Base-by-base conservation (phyloP, 1,140 invertebrate species). In the Onthophagus taurus region DNA sequence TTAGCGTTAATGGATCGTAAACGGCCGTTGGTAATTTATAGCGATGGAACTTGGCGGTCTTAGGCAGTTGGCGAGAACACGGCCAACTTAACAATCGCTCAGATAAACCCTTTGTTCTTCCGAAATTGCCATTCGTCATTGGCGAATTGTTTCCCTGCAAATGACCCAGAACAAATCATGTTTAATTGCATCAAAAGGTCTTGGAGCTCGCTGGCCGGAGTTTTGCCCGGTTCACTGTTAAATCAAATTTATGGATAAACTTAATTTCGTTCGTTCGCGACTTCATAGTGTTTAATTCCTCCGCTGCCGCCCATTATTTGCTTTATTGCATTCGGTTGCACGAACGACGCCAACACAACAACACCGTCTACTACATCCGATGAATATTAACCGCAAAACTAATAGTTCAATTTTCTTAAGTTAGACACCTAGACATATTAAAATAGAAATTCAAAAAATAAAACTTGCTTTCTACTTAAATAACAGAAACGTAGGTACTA, bases 171-270 rank as follows among this genome's bases (percentile, higher is more conserved):
- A 63, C 60, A 64, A 64, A 64, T 64, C 59, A 64, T 59, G 54
- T 60, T 64, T 64, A 64, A 64, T 64, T 64, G 60, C 59, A 63
- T 64, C 60, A 63, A 61, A 60, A 51, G 55, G 53, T 51, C 52
- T 54, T 42, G 37, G 43, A 42, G 21, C 33, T 42, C 48, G 20
- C 26, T 34, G 30, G 42, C 35, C 23, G 42, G 42, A 51, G 59
- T 57, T 54, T 58, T 56, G 55, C 56, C 55, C 57, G 54, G 51
- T 58, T 62, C 57, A 54, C 55, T 57, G 59, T 59, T 61, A 64
- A 64, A 62, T 62, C 61, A 63, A 63, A 62, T 64, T 64, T 64
- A 64, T 64, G 60, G 61, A 61, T 60, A 64, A 64, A 64, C 60
- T 64, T 64, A 62, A 62, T 62, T 61, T 62, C 54, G 56, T 57